phyloP scores from a whole-genome alignment of 2,888 invertebrate genomes.

The Mesorhabditis spiculigera region DNA sequence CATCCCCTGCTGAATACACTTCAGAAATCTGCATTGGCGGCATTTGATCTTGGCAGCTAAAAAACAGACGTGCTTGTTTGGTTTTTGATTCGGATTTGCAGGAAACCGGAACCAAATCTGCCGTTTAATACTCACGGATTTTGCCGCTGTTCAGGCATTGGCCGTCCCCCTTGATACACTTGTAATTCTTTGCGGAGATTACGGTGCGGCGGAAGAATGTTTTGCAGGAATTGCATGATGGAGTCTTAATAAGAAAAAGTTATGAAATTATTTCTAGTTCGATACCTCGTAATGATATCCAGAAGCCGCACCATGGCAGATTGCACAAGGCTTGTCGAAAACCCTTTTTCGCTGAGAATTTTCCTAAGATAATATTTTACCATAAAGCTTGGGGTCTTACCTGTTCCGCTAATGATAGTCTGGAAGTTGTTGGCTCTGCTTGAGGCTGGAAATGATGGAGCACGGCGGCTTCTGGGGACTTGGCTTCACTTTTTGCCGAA shows the following conservation, averaged over 20 bases:
- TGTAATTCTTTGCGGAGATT: constrained; percentile 15
- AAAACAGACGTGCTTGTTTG: neutral
- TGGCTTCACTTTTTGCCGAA: neutral
- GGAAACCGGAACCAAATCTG: neutral
- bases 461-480: no score
- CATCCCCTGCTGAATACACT: constrained; percentile 26
- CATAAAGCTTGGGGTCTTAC: neutral
- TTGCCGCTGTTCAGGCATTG: constrained; percentile 11
- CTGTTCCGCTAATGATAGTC: neutral
- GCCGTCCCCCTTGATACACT: constrained; percentile 22
- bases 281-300: constrained; percentile 41
- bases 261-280: constrained; percentile 1
- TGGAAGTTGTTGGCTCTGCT: neutral
- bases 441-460: neutral
- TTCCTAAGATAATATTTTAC: constrained; percentile 1
- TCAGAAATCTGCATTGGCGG: constrained; percentile 22
- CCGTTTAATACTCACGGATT: neutral
- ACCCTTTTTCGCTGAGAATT: constrained; percentile 9
- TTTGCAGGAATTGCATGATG: constrained; percentile 33
- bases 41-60: constrained; percentile 26
- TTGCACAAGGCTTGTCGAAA: constrained; percentile 31
- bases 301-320: constrained; percentile 28
- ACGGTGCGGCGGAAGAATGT: constrained; percentile 34
- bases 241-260: constrained; percentile 15
- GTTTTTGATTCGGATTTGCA: neutral